These are phyloP conservation scores for Parauchenoglanis ngamensis DNA, from an alignment of 2,797 vertebrate genomes.

Conservation along the genomic window DNA sequence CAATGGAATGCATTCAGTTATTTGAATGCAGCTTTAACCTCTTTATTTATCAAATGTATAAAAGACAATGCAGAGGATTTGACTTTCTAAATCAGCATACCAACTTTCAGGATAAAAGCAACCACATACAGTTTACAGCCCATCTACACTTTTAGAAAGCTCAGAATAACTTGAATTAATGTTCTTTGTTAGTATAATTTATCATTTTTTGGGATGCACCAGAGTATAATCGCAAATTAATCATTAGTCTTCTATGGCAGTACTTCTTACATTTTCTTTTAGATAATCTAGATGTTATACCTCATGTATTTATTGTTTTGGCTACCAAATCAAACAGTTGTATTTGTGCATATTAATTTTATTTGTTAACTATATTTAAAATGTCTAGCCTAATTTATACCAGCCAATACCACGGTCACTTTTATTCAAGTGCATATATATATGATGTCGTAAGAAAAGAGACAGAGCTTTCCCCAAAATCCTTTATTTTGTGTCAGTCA, in stretches of 20 bases:
- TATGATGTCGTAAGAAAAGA: not conserved
- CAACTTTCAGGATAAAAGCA: not conserved
- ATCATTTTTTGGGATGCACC: not conserved
- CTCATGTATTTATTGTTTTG: not conserved
- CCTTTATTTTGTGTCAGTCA: not conserved
- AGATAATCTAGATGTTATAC: not conserved
- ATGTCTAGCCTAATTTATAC: not conserved
- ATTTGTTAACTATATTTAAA: not conserved
- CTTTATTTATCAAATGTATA: slow-evolving; percentile 4
- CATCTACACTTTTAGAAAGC: not conserved
- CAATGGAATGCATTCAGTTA: slow-evolving; percentile 17
- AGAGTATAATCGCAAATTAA: not conserved
- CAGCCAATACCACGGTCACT: not conserved
- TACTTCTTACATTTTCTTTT: not conserved
- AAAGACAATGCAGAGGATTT: not conserved
- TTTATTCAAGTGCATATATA: not conserved
- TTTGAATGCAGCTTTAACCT: slow-evolving; percentile 14
- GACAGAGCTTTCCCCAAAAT: not conserved
- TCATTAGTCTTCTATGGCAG: not conserved
- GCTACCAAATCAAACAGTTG: not conserved
- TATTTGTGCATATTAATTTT: not conserved
- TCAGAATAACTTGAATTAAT: not conserved
- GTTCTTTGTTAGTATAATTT: too few relatives aligned
- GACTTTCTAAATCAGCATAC: not conserved
- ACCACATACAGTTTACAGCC: not conserved